Base-by-base conservation (phyloP, 2,888 invertebrate species). In the Cenopis cana region DNA sequence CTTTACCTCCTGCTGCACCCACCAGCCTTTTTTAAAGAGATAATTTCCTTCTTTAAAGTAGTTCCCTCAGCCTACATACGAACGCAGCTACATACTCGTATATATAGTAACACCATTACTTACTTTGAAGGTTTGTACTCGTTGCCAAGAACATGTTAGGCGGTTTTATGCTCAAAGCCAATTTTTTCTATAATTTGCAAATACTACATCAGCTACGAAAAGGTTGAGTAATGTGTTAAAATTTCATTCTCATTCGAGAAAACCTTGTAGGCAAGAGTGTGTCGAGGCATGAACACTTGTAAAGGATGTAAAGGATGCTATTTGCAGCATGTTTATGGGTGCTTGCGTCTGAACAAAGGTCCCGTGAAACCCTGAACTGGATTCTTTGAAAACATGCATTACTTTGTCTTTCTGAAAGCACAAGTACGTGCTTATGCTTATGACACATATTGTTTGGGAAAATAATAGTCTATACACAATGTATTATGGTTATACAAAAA, bases 221-320 rank as follows among this genome's bases (percentile, higher is more conserved):
- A 41, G 14, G 14, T 41, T 41, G 41, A 2, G 14, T 4, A 41
- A 41, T 14, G 6, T 14, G 41, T 14, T 5, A 12, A 52, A 12
- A n/a, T 29, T 29, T 5, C 11, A 11, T 29, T 29, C n/a, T 55
- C n/a, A 20, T 55, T 8, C n/a, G n/a, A n/a, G 29, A 11, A 24
- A 55, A 29, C 52, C 52, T 55, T 3, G 55, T n/a, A 5, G 8
- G 24, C 52, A 20, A 11, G 11, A 52, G 52, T 52, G 52, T 24
- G 54, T 29, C 29, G n/a, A 29, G 29, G 29, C 55, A 55, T 55
- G 29, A 55, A 55, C 11, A 57, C 12, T 38, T 20, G 49, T 49
- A 60, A 61, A 61, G 17, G 29, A 49, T 20, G 49, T 49, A 60
- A 61, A 61, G 17, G 29, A 49, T 49, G 49, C 6, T 33, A 49